Percentiles rank a stretch among this genome's conserved stretches.
These are phyloP conservation scores for Huso huso DNA, from an alignment of 2,797 vertebrate genomes.

Conservation along the genomic window DNA sequence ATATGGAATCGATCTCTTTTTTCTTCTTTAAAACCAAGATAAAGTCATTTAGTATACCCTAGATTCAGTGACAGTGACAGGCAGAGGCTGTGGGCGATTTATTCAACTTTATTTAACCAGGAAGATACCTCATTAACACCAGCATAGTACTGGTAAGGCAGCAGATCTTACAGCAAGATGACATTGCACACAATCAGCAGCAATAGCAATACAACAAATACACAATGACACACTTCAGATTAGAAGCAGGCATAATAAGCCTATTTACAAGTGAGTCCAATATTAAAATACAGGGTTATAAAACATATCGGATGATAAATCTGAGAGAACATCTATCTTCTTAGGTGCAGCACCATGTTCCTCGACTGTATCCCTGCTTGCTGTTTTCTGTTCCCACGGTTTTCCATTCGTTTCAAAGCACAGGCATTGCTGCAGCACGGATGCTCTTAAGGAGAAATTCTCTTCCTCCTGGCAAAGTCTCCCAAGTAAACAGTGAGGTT, in stretches of 20 bases:
- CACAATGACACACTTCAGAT: slow-evolving; percentile 24
- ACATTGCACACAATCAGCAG: slow-evolving; percentile 18
- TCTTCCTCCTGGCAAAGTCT: too few relatives aligned
- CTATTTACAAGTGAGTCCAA: slow-evolving; percentile 1
- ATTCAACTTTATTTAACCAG: slow-evolving; percentile 37
- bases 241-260: slow-evolving; percentile 31
- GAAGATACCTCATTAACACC: slow-evolving; percentile 26
- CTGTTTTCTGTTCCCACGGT: too few relatives aligned
- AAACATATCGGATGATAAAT: not conserved
- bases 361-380: too few relatives aligned
- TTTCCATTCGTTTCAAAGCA: too few relatives aligned
- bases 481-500: too few relatives aligned
- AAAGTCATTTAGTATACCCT: too few relatives aligned
- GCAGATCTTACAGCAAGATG: slow-evolving; percentile 33
- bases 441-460: too few relatives aligned
- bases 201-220: slow-evolving; percentile 9
- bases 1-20: too few relatives aligned
- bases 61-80: slow-evolving; percentile 10
- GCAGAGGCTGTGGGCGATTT: slow-evolving; percentile 27
- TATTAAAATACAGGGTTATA: slow-evolving; percentile 13
- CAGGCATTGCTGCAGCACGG: too few relatives aligned
- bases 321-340: too few relatives aligned
- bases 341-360: too few relatives aligned
- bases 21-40: too few relatives aligned
- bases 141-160: slow-evolving; percentile 25